Evolutionary conservation across 1,140 invertebrate genomes (phyloP).

Genomic region (Bombus impatiens): DNA sequence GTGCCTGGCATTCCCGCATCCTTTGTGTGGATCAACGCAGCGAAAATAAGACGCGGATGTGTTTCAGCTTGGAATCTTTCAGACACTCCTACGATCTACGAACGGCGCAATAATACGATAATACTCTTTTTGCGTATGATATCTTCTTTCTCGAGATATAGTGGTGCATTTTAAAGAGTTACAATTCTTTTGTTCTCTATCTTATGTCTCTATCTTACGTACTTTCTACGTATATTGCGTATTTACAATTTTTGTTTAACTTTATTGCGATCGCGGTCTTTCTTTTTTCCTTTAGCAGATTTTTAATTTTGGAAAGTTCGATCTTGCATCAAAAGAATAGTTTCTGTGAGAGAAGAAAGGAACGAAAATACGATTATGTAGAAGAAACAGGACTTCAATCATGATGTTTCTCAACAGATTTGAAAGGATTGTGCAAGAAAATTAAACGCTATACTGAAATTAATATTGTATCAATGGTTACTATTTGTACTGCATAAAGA

Average conservation of each 20-base stretch:
- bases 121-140: neutral
- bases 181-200: neutral
- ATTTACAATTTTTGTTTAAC: neutral
- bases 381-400: neutral
- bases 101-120: neutral
- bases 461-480: no score
- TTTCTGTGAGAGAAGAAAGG: no score
- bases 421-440: no score
- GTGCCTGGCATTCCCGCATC: slow-evolving; percentile 31
- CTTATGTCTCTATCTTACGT: neutral
- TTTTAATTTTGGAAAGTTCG: neutral
- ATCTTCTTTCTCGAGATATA: neutral
- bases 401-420: no score
- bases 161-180: neutral
- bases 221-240: no score
- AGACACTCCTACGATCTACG: neutral
- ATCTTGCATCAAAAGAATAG: no score
- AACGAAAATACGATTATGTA: neutral
- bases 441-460: no score
- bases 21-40: slow-evolving; percentile 29
- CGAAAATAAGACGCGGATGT: slow-evolving; percentile 32
- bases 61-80: neutral
- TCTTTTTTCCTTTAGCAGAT: neutral
- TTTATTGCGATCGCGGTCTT: neutral
- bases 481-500: no score